A percentile compares a stretch with the other conserved stretches of the same genome.
phyloP scores from a whole-genome alignment of 2,113 vertebrate genomes.

The Scartelaos histophorus region DNA sequence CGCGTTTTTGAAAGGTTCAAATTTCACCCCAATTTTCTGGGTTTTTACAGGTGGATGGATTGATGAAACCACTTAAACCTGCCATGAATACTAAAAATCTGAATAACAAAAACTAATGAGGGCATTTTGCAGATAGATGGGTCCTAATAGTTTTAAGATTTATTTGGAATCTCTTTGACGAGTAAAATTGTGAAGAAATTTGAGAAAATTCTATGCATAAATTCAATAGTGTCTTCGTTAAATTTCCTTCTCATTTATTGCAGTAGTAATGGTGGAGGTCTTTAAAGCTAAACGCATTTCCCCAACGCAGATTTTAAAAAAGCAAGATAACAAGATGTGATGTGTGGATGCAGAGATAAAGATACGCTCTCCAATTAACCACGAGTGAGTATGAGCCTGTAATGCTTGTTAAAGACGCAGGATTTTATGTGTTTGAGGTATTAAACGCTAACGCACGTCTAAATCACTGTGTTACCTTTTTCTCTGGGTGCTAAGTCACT shows the following conservation, averaged over 20 bases:
- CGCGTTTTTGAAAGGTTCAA: background rate
- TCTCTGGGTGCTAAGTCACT: too few relatives aligned
- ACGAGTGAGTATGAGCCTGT: background rate
- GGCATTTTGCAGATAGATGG: background rate
- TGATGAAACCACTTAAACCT: background rate
- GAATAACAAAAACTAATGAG: background rate
- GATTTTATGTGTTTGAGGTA: too few relatives aligned
- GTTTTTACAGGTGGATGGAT: background rate
- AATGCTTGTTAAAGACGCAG: background rate
- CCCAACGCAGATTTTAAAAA: background rate
- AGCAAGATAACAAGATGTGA: background rate
- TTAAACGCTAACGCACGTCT: too few relatives aligned
- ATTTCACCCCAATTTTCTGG: slow-evolving; percentile 5
- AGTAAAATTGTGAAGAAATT: background rate
- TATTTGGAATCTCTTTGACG: background rate
- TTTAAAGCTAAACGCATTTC: background rate
- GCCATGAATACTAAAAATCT: background rate
- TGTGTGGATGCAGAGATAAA: background rate
- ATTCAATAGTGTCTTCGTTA: background rate
- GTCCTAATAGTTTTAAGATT: background rate
- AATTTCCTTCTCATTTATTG: background rate
- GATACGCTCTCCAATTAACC: background rate
- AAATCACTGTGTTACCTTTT: too few relatives aligned
- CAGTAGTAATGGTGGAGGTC: background rate
- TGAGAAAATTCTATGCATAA: background rate